Evolutionary conservation across 2,113 vertebrate species (phyloP).

Genomic region (Nibea albiflora): DNA sequence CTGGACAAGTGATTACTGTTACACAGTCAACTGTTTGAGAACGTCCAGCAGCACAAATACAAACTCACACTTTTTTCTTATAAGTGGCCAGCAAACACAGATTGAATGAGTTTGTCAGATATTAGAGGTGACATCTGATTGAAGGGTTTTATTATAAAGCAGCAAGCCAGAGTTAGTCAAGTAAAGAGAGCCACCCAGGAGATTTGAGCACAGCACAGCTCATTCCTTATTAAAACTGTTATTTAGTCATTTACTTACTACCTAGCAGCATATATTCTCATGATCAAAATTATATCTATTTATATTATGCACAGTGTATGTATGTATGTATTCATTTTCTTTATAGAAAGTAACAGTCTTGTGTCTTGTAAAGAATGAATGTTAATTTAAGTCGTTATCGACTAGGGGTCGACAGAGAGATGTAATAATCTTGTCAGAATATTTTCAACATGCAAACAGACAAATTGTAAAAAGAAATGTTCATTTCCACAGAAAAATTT

Average conservation of each 20-base stretch:
- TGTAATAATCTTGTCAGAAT: constrained; percentile 20
- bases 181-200: constrained; percentile 9
- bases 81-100: constrained; percentile 7
- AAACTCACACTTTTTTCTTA: constrained; percentile 11
- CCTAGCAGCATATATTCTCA: constrained; percentile 6
- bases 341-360: neutral
- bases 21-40: constrained; percentile 39
- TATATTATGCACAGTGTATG: neutral
- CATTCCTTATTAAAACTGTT: constrained; percentile 20
- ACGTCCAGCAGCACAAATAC: constrained; percentile 28
- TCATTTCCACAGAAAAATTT: neutral
- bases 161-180: constrained; percentile 2
- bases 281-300: constrained; percentile 5
- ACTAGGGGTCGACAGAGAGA: constrained; percentile 38
- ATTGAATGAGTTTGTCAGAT: constrained; percentile 19
- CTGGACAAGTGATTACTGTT: constrained; percentile 41
- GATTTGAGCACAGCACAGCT: constrained; percentile 16
- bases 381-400: constrained; percentile 45
- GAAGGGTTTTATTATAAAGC: constrained; percentile 20
- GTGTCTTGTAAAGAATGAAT: constrained; percentile 21
- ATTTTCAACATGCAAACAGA: constrained; percentile 11
- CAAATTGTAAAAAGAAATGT: neutral
- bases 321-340: constrained; percentile 12
- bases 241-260: constrained; percentile 21
- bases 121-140: constrained; percentile 19